Evolutionary conservation across 2,113 vertebrate species (phyloP).

Genomic region (Boulengeromyrus knoepffleri): DNA sequence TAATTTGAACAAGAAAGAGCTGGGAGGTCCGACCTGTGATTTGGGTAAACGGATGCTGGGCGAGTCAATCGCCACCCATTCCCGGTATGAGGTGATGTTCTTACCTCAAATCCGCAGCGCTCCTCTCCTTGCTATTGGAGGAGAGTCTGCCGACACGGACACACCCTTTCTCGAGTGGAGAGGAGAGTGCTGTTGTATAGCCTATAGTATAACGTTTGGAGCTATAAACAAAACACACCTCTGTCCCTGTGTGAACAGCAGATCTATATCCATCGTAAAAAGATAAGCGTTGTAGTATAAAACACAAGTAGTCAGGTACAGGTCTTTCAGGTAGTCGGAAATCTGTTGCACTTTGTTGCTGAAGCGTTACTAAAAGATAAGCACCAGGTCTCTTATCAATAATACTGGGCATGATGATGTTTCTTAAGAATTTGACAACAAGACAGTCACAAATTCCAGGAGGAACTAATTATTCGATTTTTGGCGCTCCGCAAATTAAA

Average conservation of each 20-base stretch:
- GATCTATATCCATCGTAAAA: background rate
- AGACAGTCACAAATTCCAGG: constrained; percentile 34
- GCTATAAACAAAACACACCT: background rate
- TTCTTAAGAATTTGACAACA: constrained; percentile 26
- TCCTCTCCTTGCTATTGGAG: background rate
- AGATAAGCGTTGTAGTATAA: background rate
- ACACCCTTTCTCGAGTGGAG: background rate
- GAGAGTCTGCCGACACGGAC: background rate
- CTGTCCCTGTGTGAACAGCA: background rate
- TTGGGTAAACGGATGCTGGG: background rate
- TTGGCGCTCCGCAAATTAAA: background rate
- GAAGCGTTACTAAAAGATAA: background rate
- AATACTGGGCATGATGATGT: background rate
- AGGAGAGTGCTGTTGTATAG: background rate
- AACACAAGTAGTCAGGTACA: background rate
- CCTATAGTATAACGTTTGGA: background rate
- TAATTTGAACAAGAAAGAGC: background rate
- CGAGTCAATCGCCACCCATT: constrained; percentile 15
- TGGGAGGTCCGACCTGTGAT: background rate
- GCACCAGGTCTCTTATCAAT: constrained; percentile 20
- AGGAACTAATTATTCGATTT: background rate
- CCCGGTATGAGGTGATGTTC: constrained; percentile 17
- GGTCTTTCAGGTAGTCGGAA: background rate
- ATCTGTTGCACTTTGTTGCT: background rate
- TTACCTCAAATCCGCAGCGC: background rate